Evolutionary conservation across 2,797 vertebrate genomes (phyloP), one percentile per base, ranked within the genome.

Genomic region (Coilia nasus): DNA sequence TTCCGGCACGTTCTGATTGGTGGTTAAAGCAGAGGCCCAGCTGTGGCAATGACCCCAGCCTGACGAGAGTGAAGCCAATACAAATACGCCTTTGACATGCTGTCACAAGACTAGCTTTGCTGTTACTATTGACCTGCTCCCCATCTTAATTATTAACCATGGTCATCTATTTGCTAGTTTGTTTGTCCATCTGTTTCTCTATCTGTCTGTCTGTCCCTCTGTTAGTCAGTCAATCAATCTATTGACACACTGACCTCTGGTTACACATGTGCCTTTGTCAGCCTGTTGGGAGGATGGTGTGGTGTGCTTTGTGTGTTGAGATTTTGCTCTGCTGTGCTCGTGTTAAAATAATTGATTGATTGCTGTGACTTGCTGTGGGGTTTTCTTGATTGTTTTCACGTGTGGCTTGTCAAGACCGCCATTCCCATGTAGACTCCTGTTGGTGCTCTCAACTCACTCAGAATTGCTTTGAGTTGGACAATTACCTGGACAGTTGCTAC

Each of bases 121-220:
- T 54, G 50, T 54, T 54, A 54, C 71, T 78, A 35, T 78, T 78
- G 71, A 41, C 35, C 17, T 44, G 19, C 10, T 3, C 9, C 17
- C 44, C 7, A 15, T 35, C 71, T 78, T 78, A 78, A 78, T 78
- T 41, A 78, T 78, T 44, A 78, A 78, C 67, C 31, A n/a, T 71
- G 17, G 14, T 35, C 28, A 71, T 5, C 23, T 83, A 17, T 44
- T 21, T 83, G 81, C 23, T n/a, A 50, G 46, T 25, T 6, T 81
- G 41, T 81, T n/a, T 81, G 56, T n/a, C 4, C 44, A 50, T 81
- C 80, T 83, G 21, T 64, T 46, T 50, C 62, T 82, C 28, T n/a
- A 17, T 25, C 17, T 78, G 19, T 75, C 60, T 83, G 57, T 83
- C 35, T 7, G 28, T 82, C 56, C 21, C 6, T 82, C 64, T 71